Evolutionary conservation across 2,113 vertebrate genomes (phyloP).

Genomic region (Mirza zaza): DNA sequence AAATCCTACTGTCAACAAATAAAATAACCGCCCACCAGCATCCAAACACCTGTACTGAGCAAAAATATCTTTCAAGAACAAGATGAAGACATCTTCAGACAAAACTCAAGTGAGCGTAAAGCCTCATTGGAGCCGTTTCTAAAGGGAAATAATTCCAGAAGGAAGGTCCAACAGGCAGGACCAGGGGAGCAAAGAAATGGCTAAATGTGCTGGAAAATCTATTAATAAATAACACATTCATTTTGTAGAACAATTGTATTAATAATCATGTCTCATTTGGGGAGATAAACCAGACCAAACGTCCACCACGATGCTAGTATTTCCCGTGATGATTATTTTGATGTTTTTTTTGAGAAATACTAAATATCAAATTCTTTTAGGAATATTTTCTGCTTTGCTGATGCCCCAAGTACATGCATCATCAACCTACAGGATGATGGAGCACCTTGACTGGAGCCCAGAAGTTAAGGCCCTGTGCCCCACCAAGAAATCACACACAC

Average conservation of each 20-base stretch:
- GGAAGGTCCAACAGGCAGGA: background rate
- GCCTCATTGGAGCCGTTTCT: background rate
- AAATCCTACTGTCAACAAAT: background rate
- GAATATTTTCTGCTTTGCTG: background rate
- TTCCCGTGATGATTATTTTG: background rate
- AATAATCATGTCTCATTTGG: background rate
- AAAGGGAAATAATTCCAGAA: background rate
- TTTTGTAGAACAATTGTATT: no score
- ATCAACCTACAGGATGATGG: background rate
- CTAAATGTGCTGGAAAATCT: accelerated
- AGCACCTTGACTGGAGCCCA: accelerated
- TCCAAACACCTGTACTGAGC: background rate
- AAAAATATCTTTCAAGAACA: background rate
- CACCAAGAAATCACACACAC: background rate
- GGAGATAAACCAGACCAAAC: background rate
- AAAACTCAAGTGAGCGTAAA: background rate
- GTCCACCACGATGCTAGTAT: background rate
- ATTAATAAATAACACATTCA: accelerated
- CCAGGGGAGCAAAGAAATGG: background rate
- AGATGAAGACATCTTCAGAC: background rate
- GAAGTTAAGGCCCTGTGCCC: background rate
- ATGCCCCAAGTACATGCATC: no score
- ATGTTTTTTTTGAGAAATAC: background rate
- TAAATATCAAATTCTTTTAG: background rate
- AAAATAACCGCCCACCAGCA: no score